These are phyloP conservation scores for Notolepis coatsorum DNA, from an alignment of 2,797 vertebrate species.

Conservation along the genomic window DNA sequence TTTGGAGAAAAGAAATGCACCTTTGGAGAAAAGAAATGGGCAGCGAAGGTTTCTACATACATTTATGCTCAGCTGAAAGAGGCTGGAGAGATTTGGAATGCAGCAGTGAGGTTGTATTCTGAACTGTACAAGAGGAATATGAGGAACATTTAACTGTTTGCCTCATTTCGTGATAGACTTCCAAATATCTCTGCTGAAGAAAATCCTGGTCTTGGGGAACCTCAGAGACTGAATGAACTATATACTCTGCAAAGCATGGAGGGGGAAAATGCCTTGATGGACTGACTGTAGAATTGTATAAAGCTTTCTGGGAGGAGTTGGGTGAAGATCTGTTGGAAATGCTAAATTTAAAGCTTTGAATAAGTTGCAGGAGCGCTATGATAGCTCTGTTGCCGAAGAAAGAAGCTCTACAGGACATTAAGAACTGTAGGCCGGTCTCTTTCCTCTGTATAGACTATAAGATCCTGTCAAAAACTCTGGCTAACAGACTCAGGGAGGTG, in stretches of 20 bases:
- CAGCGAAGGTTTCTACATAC: neutral
- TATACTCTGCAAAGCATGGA: constrained; percentile 3
- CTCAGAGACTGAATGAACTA: neutral
- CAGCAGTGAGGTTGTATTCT: neutral
- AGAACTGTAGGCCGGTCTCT: constrained; percentile 4
- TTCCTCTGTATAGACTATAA: neutral
- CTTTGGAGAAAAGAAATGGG: constrained; percentile 5
- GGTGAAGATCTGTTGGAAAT: neutral
- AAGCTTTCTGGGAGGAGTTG: neutral
- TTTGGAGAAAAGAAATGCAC: too few relatives aligned
- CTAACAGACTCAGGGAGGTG: neutral
- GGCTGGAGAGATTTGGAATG: neutral
- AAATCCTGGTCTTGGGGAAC: neutral
- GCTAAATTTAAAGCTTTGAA: neutral
- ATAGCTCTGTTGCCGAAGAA: neutral
- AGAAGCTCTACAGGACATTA: neutral
- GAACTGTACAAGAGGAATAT: neutral
- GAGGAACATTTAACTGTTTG: neutral
- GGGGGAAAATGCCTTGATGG: neutral
- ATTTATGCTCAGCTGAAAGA: constrained; percentile 13
- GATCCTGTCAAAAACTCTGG: neutral
- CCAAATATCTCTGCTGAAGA: neutral
- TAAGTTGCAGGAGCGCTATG: neutral
- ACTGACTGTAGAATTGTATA: constrained; percentile 1
- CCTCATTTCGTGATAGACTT: neutral